Evolutionary conservation across 2,797 vertebrate species (phyloP), one percentile per base, ranked within the genome.

Genomic region (Acanthurus tractus): DNA sequence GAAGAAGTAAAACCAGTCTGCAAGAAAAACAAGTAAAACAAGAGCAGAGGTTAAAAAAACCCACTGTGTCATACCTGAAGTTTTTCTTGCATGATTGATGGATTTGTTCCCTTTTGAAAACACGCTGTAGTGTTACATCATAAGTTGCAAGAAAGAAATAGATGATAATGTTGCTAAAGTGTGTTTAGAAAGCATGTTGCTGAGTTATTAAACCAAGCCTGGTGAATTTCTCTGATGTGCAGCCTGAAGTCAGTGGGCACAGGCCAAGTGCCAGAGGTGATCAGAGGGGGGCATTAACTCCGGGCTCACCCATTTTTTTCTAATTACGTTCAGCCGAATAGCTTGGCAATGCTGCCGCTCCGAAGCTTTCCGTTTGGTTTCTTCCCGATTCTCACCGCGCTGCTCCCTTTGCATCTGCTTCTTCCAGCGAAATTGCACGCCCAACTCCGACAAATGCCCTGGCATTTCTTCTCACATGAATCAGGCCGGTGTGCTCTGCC

Each of bases 391-490:
- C 63, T 79, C 63, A 4, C 55, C 38, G 18, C 1, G 9, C 78
- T 22, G 22, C 66, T 67, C 68, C 71, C 38, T 17, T 20, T 56
- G 29, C 63, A 66, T 77, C 78, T 70, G 74, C 75, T 72, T 40
- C 58, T 63, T 67, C 48, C 72, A 63, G 55, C 54, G 4, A 67
- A 34, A 2, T 36, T 13, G 61, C 63, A 65, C 46, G 1, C 76
- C 82, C 78, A 78, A 70, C 84, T 78, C 75, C 83, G 86, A 87
- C 78, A 77, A 85, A 81, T n/a, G 34, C 57, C 48, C 75, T 63
- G 75, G 58, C 83, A n/a, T 76, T 69, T 12, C 53, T 49, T 74
- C 70, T 78, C 65, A 20, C 76, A 54, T 20, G 23, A 66, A 83
- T 73, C 70, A 11, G 80, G 38, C 81, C 15, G 74, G 73, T 53